These are phyloP conservation scores for Gymnarchus niloticus DNA, from an alignment of 2,113 vertebrate species.

Conservation along the genomic window DNA sequence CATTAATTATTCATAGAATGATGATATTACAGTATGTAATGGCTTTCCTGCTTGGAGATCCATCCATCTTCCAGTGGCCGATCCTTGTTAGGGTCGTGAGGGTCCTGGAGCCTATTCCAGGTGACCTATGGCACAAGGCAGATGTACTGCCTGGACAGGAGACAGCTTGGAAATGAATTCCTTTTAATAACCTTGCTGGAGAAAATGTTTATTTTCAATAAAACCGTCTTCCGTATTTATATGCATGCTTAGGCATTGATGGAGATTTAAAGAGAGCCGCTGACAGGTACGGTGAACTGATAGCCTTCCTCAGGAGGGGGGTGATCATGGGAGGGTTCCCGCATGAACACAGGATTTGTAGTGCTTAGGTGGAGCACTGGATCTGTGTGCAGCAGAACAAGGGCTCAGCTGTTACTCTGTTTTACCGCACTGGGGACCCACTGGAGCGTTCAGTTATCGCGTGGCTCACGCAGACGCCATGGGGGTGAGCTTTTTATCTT, in stretches of 20 bases:
- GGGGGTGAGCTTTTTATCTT: background rate
- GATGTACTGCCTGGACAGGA: background rate
- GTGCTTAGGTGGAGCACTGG: background rate
- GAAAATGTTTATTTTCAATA: background rate
- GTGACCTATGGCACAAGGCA: background rate
- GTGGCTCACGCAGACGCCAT: background rate
- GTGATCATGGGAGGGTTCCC: background rate
- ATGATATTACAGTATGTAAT: background rate
- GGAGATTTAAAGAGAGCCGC: background rate
- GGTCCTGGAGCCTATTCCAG: background rate
- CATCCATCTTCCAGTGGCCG: background rate
- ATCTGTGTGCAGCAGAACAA: background rate
- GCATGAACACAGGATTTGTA: background rate
- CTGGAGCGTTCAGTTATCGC: background rate
- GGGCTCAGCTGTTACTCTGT: conserved; percentile 11
- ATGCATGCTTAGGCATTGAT: background rate
- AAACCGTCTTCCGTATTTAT: background rate
- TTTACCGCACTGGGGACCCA: background rate
- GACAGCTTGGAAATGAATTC: background rate
- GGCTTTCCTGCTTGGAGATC: background rate
- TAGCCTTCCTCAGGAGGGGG: background rate
- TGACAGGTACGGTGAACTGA: background rate
- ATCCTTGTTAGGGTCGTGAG: background rate
- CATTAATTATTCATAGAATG: background rate
- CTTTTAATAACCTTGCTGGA: background rate